These are phyloP conservation scores for Microctenopoma steveboyesi DNA, from an alignment of 2,797 vertebrate genomes.

Conservation along the genomic window DNA sequence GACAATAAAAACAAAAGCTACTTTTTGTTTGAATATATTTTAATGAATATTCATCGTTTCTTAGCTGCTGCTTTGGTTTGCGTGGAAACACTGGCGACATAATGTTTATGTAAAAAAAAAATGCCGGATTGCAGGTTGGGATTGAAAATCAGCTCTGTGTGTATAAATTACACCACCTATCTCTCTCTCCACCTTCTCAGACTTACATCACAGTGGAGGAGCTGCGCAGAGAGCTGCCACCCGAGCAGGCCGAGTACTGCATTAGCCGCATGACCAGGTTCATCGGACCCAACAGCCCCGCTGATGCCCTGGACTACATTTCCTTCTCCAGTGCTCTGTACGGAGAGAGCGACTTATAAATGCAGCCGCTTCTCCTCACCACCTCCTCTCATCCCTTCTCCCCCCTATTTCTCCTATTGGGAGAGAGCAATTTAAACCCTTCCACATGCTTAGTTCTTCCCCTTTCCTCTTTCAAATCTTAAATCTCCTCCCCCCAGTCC, in stretches of 20 bases:
- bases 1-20: no score
- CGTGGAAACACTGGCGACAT: background rate
- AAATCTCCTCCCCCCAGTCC: conserved; percentile 12
- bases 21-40: no score
- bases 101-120: background rate
- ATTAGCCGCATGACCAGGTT: conserved; percentile 91
- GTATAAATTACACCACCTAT: background rate
- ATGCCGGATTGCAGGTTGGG: background rate
- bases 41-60: background rate
- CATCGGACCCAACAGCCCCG: conserved; percentile 74
- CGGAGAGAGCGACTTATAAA: conserved; percentile 93
- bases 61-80: background rate
- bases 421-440: conserved; percentile 68
- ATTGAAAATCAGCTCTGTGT: background rate
- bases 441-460: conserved; percentile 46
- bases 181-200: conserved; percentile 61
- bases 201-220: conserved; percentile 90
- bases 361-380: conserved; percentile 51
- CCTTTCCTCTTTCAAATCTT: conserved; percentile 48
- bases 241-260: conserved; percentile 92
- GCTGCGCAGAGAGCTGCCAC: conserved; percentile 88
- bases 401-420: conserved; percentile 60
- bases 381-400: conserved; percentile 35
- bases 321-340: conserved; percentile 95
- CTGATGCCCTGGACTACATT: conserved; percentile 91